Conservation (phyloP, 2,113 vertebrate species). For the Clarias magur region DNA sequence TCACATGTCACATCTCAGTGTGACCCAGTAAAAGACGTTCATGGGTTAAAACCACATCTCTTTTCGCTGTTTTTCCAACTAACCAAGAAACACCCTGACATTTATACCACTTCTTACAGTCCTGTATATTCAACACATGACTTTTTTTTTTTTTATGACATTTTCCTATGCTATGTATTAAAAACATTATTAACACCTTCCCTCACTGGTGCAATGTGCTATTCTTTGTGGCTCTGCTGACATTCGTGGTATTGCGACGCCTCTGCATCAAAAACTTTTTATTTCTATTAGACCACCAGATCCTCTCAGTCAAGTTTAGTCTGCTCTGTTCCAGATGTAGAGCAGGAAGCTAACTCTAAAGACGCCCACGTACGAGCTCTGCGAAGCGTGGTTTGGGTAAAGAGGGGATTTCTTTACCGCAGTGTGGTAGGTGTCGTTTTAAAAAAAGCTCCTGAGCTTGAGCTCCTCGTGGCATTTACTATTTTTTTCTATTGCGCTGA, state of each 20-base stretch:
- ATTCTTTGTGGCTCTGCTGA: constrained; percentile 1
- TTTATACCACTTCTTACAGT: background rate
- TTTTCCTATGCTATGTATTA: background rate
- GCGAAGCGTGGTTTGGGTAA: constrained; percentile 32
- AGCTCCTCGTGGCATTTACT: constrained; percentile 8
- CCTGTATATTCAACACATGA: background rate
- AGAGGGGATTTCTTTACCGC: constrained; percentile 50
- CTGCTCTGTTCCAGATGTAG: constrained; percentile 13
- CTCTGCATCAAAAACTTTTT: background rate
- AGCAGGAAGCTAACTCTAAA: constrained; percentile 40
- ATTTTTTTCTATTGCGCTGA: background rate
- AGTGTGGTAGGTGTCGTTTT: constrained; percentile 31
- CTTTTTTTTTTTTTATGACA: background rate
- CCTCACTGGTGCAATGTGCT: background rate
- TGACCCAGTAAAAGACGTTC: background rate
- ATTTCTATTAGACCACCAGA: background rate
- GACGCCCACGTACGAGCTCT: constrained; percentile 42
- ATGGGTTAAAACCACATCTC: background rate
- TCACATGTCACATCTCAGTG: background rate
- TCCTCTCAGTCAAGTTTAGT: background rate
- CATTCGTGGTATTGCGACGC: constrained; percentile 4
- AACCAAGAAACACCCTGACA: background rate
- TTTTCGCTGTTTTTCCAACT: background rate
- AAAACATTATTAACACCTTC: constrained; percentile 11
- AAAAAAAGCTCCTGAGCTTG: constrained; percentile 27